Evolutionary conservation across 2,888 invertebrate species (phyloP).

Genomic region (Diaphora mendica): DNA sequence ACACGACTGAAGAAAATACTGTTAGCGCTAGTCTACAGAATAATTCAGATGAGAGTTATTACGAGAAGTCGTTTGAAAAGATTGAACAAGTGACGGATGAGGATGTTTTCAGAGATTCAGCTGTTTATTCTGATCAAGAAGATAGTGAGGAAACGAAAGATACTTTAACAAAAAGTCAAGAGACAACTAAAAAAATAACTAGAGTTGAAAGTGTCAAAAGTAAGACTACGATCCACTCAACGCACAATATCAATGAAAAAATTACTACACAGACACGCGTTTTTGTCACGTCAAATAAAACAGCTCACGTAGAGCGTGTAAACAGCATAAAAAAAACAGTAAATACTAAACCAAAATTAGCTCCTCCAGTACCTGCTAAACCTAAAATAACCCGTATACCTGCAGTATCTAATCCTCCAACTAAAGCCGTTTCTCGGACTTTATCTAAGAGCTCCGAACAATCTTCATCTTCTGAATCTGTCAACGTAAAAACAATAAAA

Average conservation of each 20-base stretch:
- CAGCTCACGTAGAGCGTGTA: constrained; percentile 49
- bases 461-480: constrained; percentile 66
- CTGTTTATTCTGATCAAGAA: constrained; percentile 93
- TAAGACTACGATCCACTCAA: constrained; percentile 67
- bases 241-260: constrained; percentile 56
- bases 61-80: constrained; percentile 91
- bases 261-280: constrained; percentile 53
- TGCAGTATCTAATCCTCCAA: constrained; percentile 51
- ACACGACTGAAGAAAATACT: constrained; percentile 39
- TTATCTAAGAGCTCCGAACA: constrained; percentile 60
- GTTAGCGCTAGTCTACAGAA: constrained; percentile 46
- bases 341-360: constrained; percentile 81
- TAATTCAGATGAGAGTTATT: constrained; percentile 89
- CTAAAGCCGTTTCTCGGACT: constrained; percentile 53
- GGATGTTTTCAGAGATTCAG: constrained; percentile 92
- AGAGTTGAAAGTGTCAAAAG: constrained; percentile 70
- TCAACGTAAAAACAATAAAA: constrained; percentile 69
- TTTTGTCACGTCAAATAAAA: constrained; percentile 52
- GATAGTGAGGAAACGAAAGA: constrained; percentile 77
- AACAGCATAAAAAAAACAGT: constrained; percentile 56
- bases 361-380: constrained; percentile 89
- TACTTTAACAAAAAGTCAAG: constrained; percentile 46
- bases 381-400: constrained; percentile 79
- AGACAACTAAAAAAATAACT: constrained; percentile 59
- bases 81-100: constrained; percentile 90